A percentile compares a stretch with the other conserved stretches of the same genome.
phyloP scores from a whole-genome alignment of 2,888 invertebrate genomes.

The Acleris sparsana region DNA sequence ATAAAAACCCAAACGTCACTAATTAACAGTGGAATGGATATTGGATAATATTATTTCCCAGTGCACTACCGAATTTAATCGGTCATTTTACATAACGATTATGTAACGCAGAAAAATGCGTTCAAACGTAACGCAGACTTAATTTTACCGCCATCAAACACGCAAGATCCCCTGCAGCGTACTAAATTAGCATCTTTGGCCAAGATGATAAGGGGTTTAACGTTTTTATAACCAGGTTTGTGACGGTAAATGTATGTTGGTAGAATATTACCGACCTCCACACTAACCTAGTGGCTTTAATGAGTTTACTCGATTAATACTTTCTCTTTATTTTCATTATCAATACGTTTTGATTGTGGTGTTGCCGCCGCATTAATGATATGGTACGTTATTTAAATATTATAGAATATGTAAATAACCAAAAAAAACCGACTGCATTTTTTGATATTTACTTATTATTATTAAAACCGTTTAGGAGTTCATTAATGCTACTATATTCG shows the following conservation, averaged over 20 bases:
- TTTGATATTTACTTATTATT: too few relatives aligned
- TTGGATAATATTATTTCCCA: not conserved
- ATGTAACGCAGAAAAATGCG: slow-evolving; percentile 13
- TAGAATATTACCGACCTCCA: not conserved
- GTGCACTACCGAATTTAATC: slow-evolving; percentile 4
- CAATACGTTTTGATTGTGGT: slow-evolving; percentile 2
- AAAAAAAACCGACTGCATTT: too few relatives aligned
- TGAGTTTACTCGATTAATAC: slow-evolving; percentile 17
- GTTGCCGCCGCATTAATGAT: too few relatives aligned
- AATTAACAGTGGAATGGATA: not conserved
- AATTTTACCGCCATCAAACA: not conserved
- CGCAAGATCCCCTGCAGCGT: not conserved
- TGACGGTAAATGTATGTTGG: slow-evolving; percentile 16
- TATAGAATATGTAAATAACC: too few relatives aligned
- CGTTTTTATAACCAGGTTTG: not conserved
- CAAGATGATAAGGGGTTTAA: not conserved
- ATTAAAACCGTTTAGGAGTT: too few relatives aligned
- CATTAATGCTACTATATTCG: too few relatives aligned
- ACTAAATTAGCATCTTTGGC: not conserved
- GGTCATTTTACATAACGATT: slow-evolving; percentile 14
- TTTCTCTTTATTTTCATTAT: slow-evolving; percentile 20
- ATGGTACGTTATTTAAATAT: too few relatives aligned
- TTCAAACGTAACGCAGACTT: slow-evolving; percentile 3
- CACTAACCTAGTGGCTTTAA: not conserved
- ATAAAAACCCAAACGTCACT: too few relatives aligned